Evolutionary conservation across 2,797 vertebrate genomes (phyloP).

Genomic region (Acanthis flammea): DNA sequence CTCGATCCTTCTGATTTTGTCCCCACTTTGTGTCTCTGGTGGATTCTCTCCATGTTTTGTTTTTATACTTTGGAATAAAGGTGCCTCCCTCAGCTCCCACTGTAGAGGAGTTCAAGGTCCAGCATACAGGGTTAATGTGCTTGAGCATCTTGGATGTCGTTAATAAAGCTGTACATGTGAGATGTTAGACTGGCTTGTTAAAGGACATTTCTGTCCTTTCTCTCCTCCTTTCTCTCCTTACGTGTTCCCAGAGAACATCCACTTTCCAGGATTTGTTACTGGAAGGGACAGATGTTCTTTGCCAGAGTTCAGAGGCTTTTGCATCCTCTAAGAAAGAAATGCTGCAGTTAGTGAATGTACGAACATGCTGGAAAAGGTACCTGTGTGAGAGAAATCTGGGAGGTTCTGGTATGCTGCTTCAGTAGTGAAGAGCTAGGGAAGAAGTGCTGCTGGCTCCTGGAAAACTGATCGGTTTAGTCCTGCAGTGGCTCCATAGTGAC

Average conservation of each 20-base stretch:
- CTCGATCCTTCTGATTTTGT: too few relatives aligned
- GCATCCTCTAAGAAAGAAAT: neutral
- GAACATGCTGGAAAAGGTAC: neutral
- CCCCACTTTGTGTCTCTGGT: neutral
- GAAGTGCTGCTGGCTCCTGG: neutral
- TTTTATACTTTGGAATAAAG: neutral
- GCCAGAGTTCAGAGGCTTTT: neutral
- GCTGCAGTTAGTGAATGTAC: neutral
- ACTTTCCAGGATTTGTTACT: neutral
- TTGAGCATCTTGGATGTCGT: neutral
- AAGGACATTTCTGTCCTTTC: neutral
- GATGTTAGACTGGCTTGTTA: neutral
- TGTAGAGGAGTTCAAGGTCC: neutral
- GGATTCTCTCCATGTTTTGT: neutral
- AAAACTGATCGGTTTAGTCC: neutral
- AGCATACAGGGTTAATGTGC: neutral
- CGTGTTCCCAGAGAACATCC: neutral
- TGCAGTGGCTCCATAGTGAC: neutral
- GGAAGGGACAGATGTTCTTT: neutral
- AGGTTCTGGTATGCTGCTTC: fast-evolving
- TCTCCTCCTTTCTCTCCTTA: neutral
- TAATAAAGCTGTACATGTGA: neutral
- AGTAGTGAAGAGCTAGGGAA: neutral
- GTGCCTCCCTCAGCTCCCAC: fast-evolving
- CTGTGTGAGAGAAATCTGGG: neutral